Evolutionary conservation across 1,140 invertebrate genomes (phyloP), one percentile per base, ranked within the genome.

Genomic region (Zaprionus ghesquierei): DNA sequence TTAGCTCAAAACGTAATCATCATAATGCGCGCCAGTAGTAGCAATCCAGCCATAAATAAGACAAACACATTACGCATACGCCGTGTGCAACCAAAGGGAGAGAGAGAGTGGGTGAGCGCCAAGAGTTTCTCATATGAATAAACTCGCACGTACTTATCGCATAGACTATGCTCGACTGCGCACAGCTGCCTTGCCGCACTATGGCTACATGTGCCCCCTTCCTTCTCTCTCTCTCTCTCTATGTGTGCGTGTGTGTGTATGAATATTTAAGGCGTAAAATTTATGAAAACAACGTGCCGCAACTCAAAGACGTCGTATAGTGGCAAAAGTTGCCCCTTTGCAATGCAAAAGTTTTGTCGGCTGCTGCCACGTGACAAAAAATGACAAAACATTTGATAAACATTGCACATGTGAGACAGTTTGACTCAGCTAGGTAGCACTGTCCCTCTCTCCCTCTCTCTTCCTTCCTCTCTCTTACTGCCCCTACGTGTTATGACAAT

Each of bases 121-220:
- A 44, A 72, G 80, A 58, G 55, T 71, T 81, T 87, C 69, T 73
- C 75, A 86, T 87, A 86, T 86, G 82, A 82, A 86, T 86, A 86
- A 86, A 82, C 82, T 86, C 79, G 79, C 82, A 86, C 82, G 82
- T 86, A 86, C 82, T 86, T 86, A 86, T 86, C 82, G 82, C 82
- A 86, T 86, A 82, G 82, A 86, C 82, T 82, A 86, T 73, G 82
- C 82, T 74, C 82, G 82, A 86, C 82, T 86, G 82, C 64, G 84
- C 82, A 82, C 82, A 86, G 82, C 82, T 86, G 82, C 71, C 78
- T 49, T 38, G 33, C 64, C 68, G 66, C 12, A 53, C 58, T 61
- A 25, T 53, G 35, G 35, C 35, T 41, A 33, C 33, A 23, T 33
- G 27, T 46, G 41, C 1, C 3, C 15, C 2, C 0, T 10, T 18